Conservation (phyloP, 2,888 invertebrate genomes). For the Calameuta pallipes region DNA sequence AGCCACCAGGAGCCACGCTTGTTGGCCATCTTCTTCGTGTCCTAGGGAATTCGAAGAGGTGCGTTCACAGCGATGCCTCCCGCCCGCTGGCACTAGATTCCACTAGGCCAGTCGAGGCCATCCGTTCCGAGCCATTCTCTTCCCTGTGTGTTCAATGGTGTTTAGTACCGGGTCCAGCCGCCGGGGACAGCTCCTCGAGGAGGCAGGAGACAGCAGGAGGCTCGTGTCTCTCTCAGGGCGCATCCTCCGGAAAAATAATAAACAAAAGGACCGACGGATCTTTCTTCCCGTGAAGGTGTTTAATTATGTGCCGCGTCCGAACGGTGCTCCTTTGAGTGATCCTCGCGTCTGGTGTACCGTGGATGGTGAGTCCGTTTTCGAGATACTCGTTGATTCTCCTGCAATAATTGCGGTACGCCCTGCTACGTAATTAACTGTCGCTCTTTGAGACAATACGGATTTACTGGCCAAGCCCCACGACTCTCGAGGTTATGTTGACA, state of each 20-base stretch:
- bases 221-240: conserved; percentile 18
- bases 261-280: conserved; percentile 48
- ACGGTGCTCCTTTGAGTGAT: conserved; percentile 37
- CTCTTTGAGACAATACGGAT: neutral
- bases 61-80: neutral
- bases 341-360: conserved; percentile 33
- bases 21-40: neutral
- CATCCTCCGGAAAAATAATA: conserved; percentile 49
- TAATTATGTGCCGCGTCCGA: conserved; percentile 40
- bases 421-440: too few species aligned
- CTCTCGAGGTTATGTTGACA: conserved; percentile 48
- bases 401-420: too few species aligned
- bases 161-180: conserved; percentile 1
- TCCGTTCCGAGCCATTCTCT: too few species aligned
- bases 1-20: neutral
- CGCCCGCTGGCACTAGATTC: neutral
- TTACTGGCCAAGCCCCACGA: conserved; percentile 10
- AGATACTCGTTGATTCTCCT: neutral
- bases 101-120: too few species aligned
- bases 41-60: neutral
- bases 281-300: conserved; percentile 32
- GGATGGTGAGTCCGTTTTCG: conserved; percentile 37
- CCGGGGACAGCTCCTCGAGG: neutral
- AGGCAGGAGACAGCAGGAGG: too few species aligned
- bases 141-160: neutral